phyloP scores from a whole-genome alignment of 2,113 vertebrate genomes.

The Megaleporinus macrocephalus region DNA sequence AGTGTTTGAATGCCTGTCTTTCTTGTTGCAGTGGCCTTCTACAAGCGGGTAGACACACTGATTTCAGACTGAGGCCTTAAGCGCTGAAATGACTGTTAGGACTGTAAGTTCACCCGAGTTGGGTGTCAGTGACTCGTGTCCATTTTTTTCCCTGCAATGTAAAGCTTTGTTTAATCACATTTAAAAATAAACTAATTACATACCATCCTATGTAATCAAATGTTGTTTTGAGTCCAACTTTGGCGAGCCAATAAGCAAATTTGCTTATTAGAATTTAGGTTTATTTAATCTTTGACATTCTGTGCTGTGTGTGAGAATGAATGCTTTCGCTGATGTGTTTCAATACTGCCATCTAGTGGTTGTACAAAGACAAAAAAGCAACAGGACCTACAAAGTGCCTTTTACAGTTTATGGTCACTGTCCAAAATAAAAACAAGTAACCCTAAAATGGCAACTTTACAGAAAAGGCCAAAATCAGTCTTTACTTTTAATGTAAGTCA shows the following conservation, averaged over 20 bases:
- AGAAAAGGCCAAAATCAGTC: no score
- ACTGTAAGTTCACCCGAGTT: not conserved
- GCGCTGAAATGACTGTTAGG: not conserved
- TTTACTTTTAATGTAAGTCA: no score
- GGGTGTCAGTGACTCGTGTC: not conserved
- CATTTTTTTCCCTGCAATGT: not conserved
- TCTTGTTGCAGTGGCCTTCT: not conserved
- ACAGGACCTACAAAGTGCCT: not conserved
- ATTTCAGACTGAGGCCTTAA: not conserved
- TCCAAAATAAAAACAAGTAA: no score
- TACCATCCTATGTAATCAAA: not conserved
- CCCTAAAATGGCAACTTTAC: no score
- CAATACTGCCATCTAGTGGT: conserved; percentile 21
- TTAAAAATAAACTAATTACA: not conserved
- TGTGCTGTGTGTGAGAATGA: not conserved
- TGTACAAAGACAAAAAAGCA: not conserved
- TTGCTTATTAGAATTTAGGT: no score
- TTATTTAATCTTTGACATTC: not conserved
- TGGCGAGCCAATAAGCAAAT: no score
- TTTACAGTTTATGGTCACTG: not conserved
- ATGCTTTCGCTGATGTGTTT: not conserved
- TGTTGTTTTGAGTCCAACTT: not conserved
- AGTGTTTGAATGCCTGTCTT: not conserved
- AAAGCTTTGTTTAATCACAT: conserved; percentile 6
- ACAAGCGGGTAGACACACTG: not conserved